Evolutionary conservation across 1,140 invertebrate genomes (phyloP), one percentile per base, ranked within the genome.

Genomic region (Pogonomyrmex barbatus): DNA sequence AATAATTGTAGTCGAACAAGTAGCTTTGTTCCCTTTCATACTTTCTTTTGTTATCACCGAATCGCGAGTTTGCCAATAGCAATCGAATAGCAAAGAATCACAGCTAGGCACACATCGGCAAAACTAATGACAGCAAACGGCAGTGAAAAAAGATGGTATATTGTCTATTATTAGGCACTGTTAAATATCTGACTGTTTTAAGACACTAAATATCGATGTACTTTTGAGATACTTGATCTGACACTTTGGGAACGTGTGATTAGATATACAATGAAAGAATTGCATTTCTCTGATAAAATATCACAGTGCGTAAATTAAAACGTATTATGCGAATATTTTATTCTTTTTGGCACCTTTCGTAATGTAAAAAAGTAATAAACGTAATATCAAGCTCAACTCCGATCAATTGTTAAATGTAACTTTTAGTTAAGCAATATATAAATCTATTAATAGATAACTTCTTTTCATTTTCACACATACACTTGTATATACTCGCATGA

Each of bases 51-150:
- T 85, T 77, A 87, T 90, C 79, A 87, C 56, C 77, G 50, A 85
- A 62, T 85, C 60, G 68, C 73, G 84, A 58, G 81, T 89, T 86
- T 87, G 88, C 86, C 78, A 91, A 91, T 24, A 24, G 24, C 24
- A 24, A 86, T 91, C 87, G 86, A 85, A 85, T 90, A 87, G 90
- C 79, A 89, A 91, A 91, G 24, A 89, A 91, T 91, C 90, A 91
- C 88, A 91, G 89, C 88, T 91, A 91, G 90, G 90, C 89, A 91
- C 90, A 91, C 88, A 85, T 91, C 86, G 90, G 89, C 84, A 91
- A 91, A 68, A 89, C 75, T 76, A 91, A 60, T 91, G 85, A 87
- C 60, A 90, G 73, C 84, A 91, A 89, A 83, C 89, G 89, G 90
- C 90, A 91, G 90, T 91, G 89, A 89, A 83, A 83, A 14, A 82